A percentile compares a stretch with the other conserved stretches of the same genome.
These are phyloP conservation scores for Urosaurus nigricauda DNA, from an alignment of 2,797 vertebrate genomes.

Conservation along the genomic window DNA sequence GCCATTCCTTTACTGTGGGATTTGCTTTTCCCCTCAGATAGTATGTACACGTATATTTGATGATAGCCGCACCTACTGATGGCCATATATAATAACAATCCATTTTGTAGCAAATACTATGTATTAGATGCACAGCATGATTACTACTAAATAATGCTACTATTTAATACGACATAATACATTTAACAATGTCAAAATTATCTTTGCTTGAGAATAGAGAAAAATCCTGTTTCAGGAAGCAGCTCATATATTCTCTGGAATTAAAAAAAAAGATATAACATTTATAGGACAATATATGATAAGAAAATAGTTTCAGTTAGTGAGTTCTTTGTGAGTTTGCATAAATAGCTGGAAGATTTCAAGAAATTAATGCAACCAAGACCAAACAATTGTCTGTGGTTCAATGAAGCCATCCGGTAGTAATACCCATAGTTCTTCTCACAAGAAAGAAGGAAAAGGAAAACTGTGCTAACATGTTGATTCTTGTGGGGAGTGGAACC, in stretches of 20 bases:
- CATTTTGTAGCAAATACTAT: neutral
- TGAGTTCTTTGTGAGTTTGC: neutral
- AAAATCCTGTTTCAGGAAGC: neutral
- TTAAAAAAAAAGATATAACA: neutral
- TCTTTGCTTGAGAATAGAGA: neutral
- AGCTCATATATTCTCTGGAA: neutral
- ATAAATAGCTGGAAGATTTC: neutral
- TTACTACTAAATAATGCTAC: neutral
- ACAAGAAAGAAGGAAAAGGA: neutral
- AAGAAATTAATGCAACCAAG: neutral
- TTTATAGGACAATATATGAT: neutral
- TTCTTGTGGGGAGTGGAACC: neutral
- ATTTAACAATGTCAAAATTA: neutral
- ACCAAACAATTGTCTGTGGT: neutral
- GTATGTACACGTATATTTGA: neutral
- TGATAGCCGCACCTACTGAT: neutral
- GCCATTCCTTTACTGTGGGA: neutral
- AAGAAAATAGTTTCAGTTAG: neutral
- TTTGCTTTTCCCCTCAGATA: too few species aligned
- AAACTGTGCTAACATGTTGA: neutral
- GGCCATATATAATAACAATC: neutral
- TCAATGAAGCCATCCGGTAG: neutral
- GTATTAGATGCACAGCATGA: neutral
- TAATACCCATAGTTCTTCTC: neutral
- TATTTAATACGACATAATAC: neutral